Evolutionary conservation across 2,113 vertebrate genomes (phyloP).

Genomic region (Chroicocephalus ridibundus): DNA sequence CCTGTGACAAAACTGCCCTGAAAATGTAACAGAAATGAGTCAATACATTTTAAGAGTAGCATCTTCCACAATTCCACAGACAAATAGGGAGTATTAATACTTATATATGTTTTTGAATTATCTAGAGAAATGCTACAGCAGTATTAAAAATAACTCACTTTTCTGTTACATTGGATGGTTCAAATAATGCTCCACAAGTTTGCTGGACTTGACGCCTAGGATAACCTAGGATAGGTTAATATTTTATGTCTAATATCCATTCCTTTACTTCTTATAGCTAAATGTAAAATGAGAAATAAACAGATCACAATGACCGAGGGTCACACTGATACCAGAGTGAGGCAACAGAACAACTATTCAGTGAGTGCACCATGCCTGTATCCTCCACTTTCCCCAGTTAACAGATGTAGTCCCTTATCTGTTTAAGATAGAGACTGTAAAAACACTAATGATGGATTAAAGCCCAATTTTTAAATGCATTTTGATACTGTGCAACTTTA

Average conservation of each 20-base stretch:
- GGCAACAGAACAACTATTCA: background rate
- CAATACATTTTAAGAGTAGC: background rate
- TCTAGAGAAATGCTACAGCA: background rate
- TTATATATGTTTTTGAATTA: background rate
- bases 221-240: background rate
- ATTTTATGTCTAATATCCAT: background rate
- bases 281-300: background rate
- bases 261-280: background rate
- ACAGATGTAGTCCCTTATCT: background rate
- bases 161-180: background rate
- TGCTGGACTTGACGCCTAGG: background rate
- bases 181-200: background rate
- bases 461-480: background rate
- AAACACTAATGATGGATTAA: background rate
- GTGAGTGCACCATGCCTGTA: background rate
- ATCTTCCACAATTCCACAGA: background rate
- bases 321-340: background rate
- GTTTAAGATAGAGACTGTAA: background rate
- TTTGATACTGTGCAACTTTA: background rate
- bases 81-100: background rate
- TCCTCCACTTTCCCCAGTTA: background rate
- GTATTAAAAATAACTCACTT: background rate
- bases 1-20: background rate
- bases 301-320: background rate
- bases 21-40: background rate